Evolutionary conservation across 2,797 vertebrate species (phyloP), one percentile per base, ranked within the genome.

Genomic region (Falco berigora): DNA sequence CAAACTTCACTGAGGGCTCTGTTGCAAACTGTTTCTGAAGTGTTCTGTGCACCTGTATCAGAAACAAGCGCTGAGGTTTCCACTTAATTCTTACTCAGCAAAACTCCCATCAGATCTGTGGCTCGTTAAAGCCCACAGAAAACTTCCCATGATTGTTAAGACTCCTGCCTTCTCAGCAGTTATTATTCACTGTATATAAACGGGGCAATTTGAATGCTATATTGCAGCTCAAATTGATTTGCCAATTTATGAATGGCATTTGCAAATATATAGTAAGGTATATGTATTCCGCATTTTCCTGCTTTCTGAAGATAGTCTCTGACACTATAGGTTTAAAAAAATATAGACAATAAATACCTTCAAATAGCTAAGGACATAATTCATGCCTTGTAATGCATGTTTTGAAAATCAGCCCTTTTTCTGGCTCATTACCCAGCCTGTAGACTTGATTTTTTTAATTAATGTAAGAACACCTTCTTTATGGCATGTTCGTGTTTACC

Each of bases 391-490:
- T 94, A 94, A 85, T 77, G 73, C 22, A 21, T 75, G 91, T 87
- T 97, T 97, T 95, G 79, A 96, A 97, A 96, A 92, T 96, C 92
- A 81, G 85, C 32, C 27, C 77, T 90, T 88, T 98, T 98, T 97
- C 95, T 97, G 96, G 92, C 96, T 97, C 95, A 97, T 97, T 96
- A 97, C 89, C 83, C 56, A 95, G 77, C 63, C 75, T 72, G 77
- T 77, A 91, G 94, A 88, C 96, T 92, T 86, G 93, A 92, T 92
- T 94, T 93, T 94, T 97, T 93, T 64, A 97, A 97, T 94, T 97
- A 94, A 97, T 97, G 96, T 96, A 90, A 92, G 95, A 97, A 97
- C 95, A 97, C 95, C 79, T 80, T 34, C 87, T 97, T 97, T 96
- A 97, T 96, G 96, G 92, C 96, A 96, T 83, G 88, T 61, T 96